Evolutionary conservation across 2,888 invertebrate species (phyloP), one percentile per base, ranked within the genome.

Genomic region (Polyommatus iphigenia): DNA sequence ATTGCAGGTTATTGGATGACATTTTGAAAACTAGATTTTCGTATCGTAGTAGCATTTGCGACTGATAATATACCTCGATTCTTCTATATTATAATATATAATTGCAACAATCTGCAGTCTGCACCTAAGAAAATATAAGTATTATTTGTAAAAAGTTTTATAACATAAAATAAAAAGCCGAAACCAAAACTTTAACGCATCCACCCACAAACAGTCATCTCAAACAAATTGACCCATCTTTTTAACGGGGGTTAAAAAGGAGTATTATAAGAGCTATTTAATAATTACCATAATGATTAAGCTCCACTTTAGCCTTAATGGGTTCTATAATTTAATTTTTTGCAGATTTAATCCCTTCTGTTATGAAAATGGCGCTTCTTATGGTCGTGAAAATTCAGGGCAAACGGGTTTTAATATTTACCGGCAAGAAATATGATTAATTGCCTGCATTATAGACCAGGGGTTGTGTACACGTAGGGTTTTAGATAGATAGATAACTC

Each of bases 251-350:
- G 10, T 4, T 24, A 20, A 54, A 54, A 54, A 54, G 54, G 20
- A n/a, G 13, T 24, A 20, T 62, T 24, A 13, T 62, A 24, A 62
- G 62, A 2, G 29, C 29, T 67, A 15, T 67, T 18, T 18, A 67
- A 15, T 67, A 67, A 67, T 67, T 67, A 32, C 29, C 29, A 67
- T 0, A 67, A 32, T 67, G 29, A 32, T 67, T 67, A 32, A 18
- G 29, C 4, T 1, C 15, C 67, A 18, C 67, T 67, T 67, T 29
- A 32, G 6, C 29, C 32, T 67, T 67, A 67, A 67, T 67, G 67
- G 67, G 29, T 29, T 67, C 15, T 67, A 67, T 67, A 67, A 67
- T 67, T 67, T 2, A 67, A 67, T 67, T 67, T 67, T 67, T 67
- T 67, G 18, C 29, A 15, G 18, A 67, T 67, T 67, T 67, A 67